These are phyloP conservation scores for Calephelis nemesis DNA, from an alignment of 1,140 invertebrate genomes.

Conservation along the genomic window DNA sequence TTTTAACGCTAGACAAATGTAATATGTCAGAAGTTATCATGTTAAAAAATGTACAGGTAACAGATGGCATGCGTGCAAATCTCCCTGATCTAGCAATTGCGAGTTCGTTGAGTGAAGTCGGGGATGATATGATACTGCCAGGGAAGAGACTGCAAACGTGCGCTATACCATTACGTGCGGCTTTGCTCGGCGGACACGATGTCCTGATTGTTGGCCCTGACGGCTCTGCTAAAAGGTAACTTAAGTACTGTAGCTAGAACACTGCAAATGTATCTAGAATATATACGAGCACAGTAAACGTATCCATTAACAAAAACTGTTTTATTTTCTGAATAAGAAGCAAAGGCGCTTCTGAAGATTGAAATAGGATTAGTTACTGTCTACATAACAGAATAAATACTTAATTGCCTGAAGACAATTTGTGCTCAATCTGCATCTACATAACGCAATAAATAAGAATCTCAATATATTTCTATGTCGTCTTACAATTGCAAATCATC, in stretches of 20 bases:
- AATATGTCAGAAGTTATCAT: not conserved
- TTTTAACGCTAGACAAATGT: no score
- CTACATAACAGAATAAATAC: no score
- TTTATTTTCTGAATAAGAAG: no score
- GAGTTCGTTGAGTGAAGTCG: conserved; percentile 3
- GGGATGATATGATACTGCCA: conserved; percentile 17
- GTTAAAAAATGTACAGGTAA: not conserved
- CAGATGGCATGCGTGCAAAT: not conserved
- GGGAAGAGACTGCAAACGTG: conserved; percentile 8
- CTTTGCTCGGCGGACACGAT: not conserved
- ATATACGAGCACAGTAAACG: no score
- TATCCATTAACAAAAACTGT: no score
- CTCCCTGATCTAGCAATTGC: not conserved
- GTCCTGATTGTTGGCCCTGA: conserved; percentile 16
- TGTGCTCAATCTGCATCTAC: no score
- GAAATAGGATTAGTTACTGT: no score
- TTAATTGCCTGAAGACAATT: no score
- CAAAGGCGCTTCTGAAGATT: no score
- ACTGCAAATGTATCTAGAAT: not conserved
- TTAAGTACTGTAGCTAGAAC: conserved; percentile 5
- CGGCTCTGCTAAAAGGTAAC: conserved; percentile 27
- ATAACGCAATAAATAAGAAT: no score
- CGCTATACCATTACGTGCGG: not conserved
- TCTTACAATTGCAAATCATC: no score
- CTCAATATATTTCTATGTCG: no score